Evolutionary conservation across 2,797 vertebrate genomes (phyloP).

Genomic region (Enteromius fasciolatus): DNA sequence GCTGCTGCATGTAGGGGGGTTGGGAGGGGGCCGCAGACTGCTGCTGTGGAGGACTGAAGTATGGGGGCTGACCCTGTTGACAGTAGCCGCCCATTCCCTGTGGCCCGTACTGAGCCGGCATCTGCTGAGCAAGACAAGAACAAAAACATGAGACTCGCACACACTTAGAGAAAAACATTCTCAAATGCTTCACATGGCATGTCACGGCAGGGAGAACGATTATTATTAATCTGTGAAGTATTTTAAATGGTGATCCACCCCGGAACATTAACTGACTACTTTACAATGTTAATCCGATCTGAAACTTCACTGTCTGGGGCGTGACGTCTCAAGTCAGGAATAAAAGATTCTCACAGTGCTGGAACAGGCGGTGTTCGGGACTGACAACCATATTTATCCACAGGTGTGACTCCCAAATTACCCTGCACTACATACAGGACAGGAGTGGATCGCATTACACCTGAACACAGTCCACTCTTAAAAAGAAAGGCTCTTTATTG

Average conservation of each 20-base stretch:
- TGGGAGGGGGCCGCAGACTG: conserved; percentile 86
- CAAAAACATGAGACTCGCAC: conserved; percentile 27
- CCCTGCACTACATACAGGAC: background rate
- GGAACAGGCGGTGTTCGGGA: background rate
- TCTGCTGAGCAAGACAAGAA: conserved; percentile 75
- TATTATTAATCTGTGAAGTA: conserved; percentile 12
- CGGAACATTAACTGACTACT: conserved; percentile 27
- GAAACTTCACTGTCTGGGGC: conserved; percentile 11
- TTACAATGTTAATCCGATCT: background rate
- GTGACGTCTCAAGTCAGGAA: background rate
- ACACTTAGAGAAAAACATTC: background rate
- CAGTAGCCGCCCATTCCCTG: conserved; percentile 87
- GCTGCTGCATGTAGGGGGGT: conserved; percentile 86
- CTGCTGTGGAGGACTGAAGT: conserved; percentile 89
- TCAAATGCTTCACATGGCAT: conserved; percentile 7
- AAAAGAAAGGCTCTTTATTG: background rate
- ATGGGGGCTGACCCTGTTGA: conserved; percentile 89
- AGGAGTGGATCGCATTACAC: background rate
- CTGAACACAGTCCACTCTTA: background rate
- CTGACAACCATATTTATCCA: background rate
- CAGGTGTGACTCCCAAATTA: conserved; percentile 4
- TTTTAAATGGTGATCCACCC: conserved; percentile 28
- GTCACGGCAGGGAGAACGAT: conserved; percentile 20
- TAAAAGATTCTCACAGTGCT: conserved; percentile 16
- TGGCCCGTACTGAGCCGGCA: conserved; percentile 87